These are phyloP conservation scores for Scaptomyza flava DNA, from an alignment of 2,888 invertebrate genomes.

Conservation along the genomic window DNA sequence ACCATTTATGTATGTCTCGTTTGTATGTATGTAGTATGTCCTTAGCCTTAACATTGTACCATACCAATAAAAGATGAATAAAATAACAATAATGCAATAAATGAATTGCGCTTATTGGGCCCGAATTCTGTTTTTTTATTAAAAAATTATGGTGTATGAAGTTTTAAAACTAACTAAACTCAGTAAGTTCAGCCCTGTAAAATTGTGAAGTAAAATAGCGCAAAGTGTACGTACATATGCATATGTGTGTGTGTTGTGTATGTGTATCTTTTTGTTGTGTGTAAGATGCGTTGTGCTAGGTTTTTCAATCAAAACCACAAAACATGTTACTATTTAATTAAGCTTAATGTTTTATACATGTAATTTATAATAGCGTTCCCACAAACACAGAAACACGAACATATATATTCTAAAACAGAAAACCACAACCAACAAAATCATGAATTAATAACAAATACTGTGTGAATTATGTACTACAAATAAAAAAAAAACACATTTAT, in stretches of 20 bases:
- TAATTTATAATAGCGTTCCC: conserved; percentile 63
- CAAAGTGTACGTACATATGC: conserved; percentile 9
- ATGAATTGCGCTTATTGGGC: conserved; percentile 26
- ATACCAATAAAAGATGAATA: conserved; percentile 40
- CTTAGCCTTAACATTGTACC: conserved; percentile 44
- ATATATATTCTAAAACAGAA: conserved; percentile 27
- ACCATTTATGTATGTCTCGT: conserved; percentile 30
- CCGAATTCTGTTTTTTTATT: conserved; percentile 25
- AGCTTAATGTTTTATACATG: conserved; percentile 67
- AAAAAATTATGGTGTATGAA: conserved; percentile 23
- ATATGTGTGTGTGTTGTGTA: conserved; percentile 19
- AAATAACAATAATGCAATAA: conserved; percentile 19
- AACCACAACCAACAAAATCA: conserved; percentile 44
- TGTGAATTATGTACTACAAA: conserved; percentile 34
- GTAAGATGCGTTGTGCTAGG: conserved; percentile 22
- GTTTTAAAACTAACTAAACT: no score
- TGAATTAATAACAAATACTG: conserved; percentile 25
- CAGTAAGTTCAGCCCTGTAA: conserved; percentile 41
- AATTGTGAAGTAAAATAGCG: conserved; percentile 35
- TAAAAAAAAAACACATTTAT: conserved; percentile 4
- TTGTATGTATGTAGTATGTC: conserved; percentile 29
- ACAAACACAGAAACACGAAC: conserved; percentile 19
- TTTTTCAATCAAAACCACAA: conserved; percentile 12
- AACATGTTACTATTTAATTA: conserved; percentile 44
- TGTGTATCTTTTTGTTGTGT: conserved; percentile 26